Evolutionary conservation across 2,797 vertebrate genomes (phyloP).

Genomic region (Gymnoscopelus microlampas): DNA sequence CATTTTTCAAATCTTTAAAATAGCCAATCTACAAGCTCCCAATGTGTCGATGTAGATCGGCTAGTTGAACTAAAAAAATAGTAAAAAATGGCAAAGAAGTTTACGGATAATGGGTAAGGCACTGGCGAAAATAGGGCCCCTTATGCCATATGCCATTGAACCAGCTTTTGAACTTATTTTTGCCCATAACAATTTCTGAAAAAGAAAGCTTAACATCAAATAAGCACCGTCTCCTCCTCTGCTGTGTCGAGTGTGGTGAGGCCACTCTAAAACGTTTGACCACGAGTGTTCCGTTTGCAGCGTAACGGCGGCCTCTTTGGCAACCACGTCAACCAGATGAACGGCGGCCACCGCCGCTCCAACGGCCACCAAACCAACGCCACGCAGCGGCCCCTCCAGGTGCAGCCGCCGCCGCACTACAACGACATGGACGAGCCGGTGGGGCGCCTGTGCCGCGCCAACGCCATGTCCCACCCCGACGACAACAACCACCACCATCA

Average conservation of each 20-base stretch:
- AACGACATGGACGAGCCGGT: constrained; percentile 89
- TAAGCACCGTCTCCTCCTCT: neutral
- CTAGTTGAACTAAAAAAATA: too few species aligned
- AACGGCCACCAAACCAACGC: constrained; percentile 95
- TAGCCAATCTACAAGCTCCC: too few species aligned
- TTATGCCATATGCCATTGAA: constrained; percentile 71
- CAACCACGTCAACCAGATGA: constrained; percentile 94
- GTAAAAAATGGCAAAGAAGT: too few species aligned
- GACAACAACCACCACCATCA: constrained; percentile 68
- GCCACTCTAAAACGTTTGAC: constrained; percentile 58
- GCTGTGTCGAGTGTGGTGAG: neutral
- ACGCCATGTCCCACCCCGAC: constrained; percentile 79
- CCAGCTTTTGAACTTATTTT: constrained; percentile 75
- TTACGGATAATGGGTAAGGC: too few species aligned
- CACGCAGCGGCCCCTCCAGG: constrained; percentile 95
- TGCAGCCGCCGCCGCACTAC: constrained; percentile 89
- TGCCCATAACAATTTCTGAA: constrained; percentile 70
- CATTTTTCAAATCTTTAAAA: too few species aligned
- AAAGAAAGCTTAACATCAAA: constrained; percentile 72
- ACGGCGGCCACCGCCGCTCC: constrained; percentile 90
- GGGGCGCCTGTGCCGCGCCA: constrained; percentile 81
- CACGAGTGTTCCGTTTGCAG: constrained; percentile 84
- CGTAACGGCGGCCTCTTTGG: constrained; percentile 97
- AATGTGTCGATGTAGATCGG: too few species aligned
- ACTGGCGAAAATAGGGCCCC: too few species aligned